Base-by-base conservation (phyloP, 2,888 invertebrate genomes). In the Punctoribates punctum region DNA sequence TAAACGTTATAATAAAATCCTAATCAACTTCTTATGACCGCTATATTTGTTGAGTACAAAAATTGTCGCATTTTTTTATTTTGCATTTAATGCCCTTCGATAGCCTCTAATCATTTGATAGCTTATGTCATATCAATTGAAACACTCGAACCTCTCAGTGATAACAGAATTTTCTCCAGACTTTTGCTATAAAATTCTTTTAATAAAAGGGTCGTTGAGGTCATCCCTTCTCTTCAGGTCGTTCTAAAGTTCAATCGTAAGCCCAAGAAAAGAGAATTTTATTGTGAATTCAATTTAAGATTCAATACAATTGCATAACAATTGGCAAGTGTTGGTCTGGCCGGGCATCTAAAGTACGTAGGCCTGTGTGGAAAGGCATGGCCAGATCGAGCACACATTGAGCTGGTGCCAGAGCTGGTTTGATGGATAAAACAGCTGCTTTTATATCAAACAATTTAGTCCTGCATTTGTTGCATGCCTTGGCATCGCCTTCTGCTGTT, bases 401-500 rank as follows among this genome's bases (percentile, higher is more conserved):
- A 57, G 25, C 57, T 57, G 57, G 57, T 38, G 34, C 34, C 34
- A 34, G 67, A 67, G 34, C 67, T 34, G 29, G n/a, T 67, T 67
- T 67, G 67, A 67, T 67, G 38, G 67, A 67, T 38, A 67, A 34
- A 67, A 67, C 67, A 67, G 67, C 67, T 67, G 67, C 67, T 67
- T 67, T 67, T 67, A 67, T 67, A 67, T 67, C 67, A 67, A 67
- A 67, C 20, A 17, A 67, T 38, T 67, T 67, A 38, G 62, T 62
- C 8, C 13, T 48, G 48, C 57, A 23, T 57, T 23, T 62, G 62
- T 29, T 62, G 62, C 27, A 67, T 67, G 34, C 67, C 38, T 67
- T 38, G 67, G 67, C 67, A 67, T 67, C 67, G 38, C 75, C 42
- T 78, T 73, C 51, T 75, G 70, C 77, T 54, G 57, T 73, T 74